These are phyloP conservation scores for Takifugu bimaculatus DNA, from an alignment of 2,113 vertebrate species.

Conservation along the genomic window DNA sequence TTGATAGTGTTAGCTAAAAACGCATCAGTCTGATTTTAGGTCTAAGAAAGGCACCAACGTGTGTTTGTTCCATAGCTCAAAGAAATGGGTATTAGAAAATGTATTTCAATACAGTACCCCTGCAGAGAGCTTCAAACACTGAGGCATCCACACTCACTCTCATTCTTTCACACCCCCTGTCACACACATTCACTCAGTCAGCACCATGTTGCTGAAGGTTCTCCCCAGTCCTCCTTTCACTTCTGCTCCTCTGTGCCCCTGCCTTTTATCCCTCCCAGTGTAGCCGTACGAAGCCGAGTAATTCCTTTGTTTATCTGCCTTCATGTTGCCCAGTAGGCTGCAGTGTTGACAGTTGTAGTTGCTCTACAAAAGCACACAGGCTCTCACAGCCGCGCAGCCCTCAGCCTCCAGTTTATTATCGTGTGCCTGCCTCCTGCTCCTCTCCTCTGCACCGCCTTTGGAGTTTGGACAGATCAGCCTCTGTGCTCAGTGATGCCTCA, in stretches of 20 bases:
- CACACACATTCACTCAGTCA: slow-evolving; percentile 36
- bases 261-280: slow-evolving; percentile 37
- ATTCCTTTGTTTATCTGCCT: slow-evolving; percentile 58
- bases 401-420: slow-evolving; percentile 24
- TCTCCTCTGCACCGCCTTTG: slow-evolving; percentile 40
- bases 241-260: slow-evolving; percentile 32
- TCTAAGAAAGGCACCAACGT: too few species aligned
- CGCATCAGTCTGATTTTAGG: too few species aligned
- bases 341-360: slow-evolving; percentile 54
- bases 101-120: not conserved
- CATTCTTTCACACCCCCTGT: slow-evolving; percentile 22
- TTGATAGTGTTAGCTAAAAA: too few species aligned
- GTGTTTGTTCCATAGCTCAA: too few species aligned
- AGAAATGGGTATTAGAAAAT: too few species aligned
- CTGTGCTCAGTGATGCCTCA: slow-evolving; percentile 71
- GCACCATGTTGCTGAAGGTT: slow-evolving; percentile 33
- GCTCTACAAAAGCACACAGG: slow-evolving; percentile 11
- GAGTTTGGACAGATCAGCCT: slow-evolving; percentile 66
- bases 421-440: slow-evolving; percentile 37
- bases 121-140: not conserved
- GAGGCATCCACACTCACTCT: slow-evolving; percentile 26
- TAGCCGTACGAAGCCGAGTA: slow-evolving; percentile 36
- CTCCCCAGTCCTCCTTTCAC: slow-evolving; percentile 25
- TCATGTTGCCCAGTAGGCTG: slow-evolving; percentile 56
- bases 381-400: slow-evolving; percentile 15